Percentiles rank a stretch among this genome's conserved stretches.
phyloP scores from a whole-genome alignment of 1,140 invertebrate species.

The Zaprionus ghesquierei region DNA sequence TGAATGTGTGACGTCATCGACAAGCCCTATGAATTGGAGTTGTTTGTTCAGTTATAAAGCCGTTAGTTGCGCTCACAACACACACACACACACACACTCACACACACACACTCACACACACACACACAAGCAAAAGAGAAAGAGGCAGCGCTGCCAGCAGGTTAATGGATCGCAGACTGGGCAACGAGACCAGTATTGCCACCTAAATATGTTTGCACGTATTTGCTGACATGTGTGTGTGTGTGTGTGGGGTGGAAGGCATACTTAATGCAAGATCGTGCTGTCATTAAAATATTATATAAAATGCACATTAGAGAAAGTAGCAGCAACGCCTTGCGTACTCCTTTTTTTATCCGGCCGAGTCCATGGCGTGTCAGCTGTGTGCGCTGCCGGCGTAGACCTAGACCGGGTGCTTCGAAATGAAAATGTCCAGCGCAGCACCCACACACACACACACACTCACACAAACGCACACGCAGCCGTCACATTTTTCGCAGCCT shows the following conservation, averaged over 20 bases:
- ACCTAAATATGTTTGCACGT: slow-evolving; percentile 1
- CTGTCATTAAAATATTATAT: slow-evolving; percentile 19
- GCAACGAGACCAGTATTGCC: slow-evolving; percentile 25
- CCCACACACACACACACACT: slow-evolving; percentile 39
- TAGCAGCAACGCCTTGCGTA: neutral
- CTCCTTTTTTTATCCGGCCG: slow-evolving; percentile 11
- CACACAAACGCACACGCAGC: slow-evolving; percentile 16
- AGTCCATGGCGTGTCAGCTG: slow-evolving; percentile 27
- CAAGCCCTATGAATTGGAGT: slow-evolving; percentile 31
- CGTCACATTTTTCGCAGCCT: slow-evolving; percentile 49
- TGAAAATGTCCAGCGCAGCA: slow-evolving; percentile 71
- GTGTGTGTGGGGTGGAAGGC: neutral
- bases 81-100: neutral
- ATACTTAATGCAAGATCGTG: slow-evolving; percentile 11
- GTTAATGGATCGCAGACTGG: slow-evolving; percentile 15
- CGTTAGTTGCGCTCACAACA: slow-evolving; percentile 25
- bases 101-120: neutral
- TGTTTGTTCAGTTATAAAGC: slow-evolving; percentile 33
- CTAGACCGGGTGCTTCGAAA: slow-evolving; percentile 22
- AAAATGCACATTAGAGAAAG: slow-evolving; percentile 23
- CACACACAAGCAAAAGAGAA: slow-evolving; percentile 26
- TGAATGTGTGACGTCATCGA: slow-evolving; percentile 23
- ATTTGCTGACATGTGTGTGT: neutral
- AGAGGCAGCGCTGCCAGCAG: slow-evolving; percentile 24
- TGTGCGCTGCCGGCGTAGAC: slow-evolving; percentile 1